Percentiles rank a stretch among this genome's conserved stretches.
phyloP scores from a whole-genome alignment of 2,797 vertebrate genomes.

The Xenopus petersii region DNA sequence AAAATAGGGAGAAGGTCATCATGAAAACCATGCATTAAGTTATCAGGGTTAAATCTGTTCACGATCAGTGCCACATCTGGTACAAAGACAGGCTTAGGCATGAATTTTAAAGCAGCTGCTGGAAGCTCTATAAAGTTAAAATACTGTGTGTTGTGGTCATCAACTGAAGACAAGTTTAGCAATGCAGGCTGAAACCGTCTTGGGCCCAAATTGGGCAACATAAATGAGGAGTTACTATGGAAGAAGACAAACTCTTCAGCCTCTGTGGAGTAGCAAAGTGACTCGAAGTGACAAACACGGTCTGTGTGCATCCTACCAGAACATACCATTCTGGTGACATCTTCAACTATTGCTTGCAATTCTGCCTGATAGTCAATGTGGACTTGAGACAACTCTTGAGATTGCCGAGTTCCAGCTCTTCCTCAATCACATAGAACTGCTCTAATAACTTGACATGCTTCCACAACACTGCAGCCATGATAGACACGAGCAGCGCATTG shows the following conservation, averaged over 20 bases:
- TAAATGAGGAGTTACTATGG: conserved; percentile 87
- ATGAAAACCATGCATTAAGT: conserved; percentile 96
- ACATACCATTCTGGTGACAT: conserved; percentile 94
- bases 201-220: conserved; percentile 92
- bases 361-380: conserved; percentile 87
- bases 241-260: conserved; percentile 96
- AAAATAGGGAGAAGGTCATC: conserved; percentile 92
- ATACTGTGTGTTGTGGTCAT: conserved; percentile 97
- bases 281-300: conserved; percentile 91
- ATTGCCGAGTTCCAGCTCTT: conserved; percentile 80
- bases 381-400: conserved; percentile 76
- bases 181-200: conserved; percentile 93
- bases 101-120: conserved; percentile 83
- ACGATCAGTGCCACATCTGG: conserved; percentile 88
- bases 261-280: conserved; percentile 91
- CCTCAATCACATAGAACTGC: conserved; percentile 79
- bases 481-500: conserved; percentile 87
- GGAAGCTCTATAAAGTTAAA: conserved; percentile 97
- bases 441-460: conserved; percentile 85
- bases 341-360: conserved; percentile 81
- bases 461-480: conserved; percentile 92
- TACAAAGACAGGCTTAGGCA: conserved; percentile 94
- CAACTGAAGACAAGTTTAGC: conserved; percentile 91
- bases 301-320: conserved; percentile 95
- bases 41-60: conserved; percentile 96